These are phyloP conservation scores for Eupithecia insigniata DNA, from an alignment of 2,888 invertebrate species.

Conservation along the genomic window DNA sequence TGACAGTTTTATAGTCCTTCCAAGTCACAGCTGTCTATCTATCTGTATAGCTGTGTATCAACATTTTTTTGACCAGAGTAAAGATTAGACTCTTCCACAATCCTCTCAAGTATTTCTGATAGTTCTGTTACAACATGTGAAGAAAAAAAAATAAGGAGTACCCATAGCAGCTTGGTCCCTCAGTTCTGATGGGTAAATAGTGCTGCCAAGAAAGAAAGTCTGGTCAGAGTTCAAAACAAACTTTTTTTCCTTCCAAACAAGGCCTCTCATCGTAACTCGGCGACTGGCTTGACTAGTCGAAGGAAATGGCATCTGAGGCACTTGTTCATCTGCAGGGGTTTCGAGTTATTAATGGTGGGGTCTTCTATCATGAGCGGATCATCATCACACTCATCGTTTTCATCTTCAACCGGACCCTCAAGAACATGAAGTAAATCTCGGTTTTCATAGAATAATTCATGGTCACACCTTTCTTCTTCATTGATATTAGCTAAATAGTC, in stretches of 20 bases:
- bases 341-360: slow-evolving; percentile 51
- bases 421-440: too few species aligned
- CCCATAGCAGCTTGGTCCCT: slow-evolving; percentile 48
- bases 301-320: slow-evolving; percentile 52
- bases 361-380: slow-evolving; percentile 45
- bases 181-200: slow-evolving; percentile 54
- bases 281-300: slow-evolving; percentile 53
- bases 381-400: slow-evolving; percentile 11
- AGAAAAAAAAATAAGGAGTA: slow-evolving; percentile 41
- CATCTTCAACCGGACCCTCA: neutral
- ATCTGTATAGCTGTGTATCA: too few species aligned
- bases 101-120: slow-evolving; percentile 8
- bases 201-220: slow-evolving; percentile 53
- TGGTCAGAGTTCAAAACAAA: slow-evolving; percentile 53
- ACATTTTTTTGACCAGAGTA: slow-evolving; percentile 9
- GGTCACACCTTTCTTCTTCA: slow-evolving; percentile 5
- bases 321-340: slow-evolving; percentile 46
- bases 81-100: slow-evolving; percentile 7
- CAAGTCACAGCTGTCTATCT: too few species aligned
- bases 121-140: slow-evolving; percentile 6
- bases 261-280: slow-evolving; percentile 40
- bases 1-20: too few species aligned
- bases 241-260: slow-evolving; percentile 50
- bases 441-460: neutral
- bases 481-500: slow-evolving; percentile 2